Conservation (phyloP, 2,113 vertebrate species). For the Dicerorhinus sumatrensis region DNA sequence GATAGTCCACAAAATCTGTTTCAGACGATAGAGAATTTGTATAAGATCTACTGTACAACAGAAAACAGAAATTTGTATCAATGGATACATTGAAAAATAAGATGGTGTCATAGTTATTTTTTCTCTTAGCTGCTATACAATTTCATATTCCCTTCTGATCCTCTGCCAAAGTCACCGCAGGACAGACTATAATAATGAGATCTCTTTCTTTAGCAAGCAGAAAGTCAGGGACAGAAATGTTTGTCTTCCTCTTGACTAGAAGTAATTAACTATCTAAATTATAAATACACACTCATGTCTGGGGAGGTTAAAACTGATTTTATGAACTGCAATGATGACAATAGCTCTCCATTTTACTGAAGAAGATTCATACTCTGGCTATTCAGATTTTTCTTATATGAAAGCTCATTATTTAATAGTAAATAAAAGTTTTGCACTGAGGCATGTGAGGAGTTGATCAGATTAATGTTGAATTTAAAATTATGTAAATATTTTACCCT, state of each 20-base stretch:
- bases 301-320: constrained; percentile 83
- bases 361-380: constrained; percentile 46
- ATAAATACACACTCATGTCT: constrained; percentile 78
- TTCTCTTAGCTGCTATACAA: background rate
- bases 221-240: constrained; percentile 69
- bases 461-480: background rate
- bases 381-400: background rate
- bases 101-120: background rate
- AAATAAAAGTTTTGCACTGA: background rate
- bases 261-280: constrained; percentile 86
- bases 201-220: constrained; percentile 82
- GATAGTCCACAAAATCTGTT: background rate
- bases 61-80: constrained; percentile 17
- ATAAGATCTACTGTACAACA: background rate
- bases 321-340: constrained; percentile 79
- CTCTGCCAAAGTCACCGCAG: constrained; percentile 25
- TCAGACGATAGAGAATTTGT: background rate
- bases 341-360: constrained; percentile 59
- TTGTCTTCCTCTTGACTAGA: constrained; percentile 80
- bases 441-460: background rate
- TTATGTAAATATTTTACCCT: background rate
- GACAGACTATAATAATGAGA: constrained; percentile 80
- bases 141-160: background rate
- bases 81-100: constrained; percentile 53
- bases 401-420: constrained; percentile 44